Percentiles rank a stretch among this genome's conserved stretches.
These are phyloP conservation scores for Macrophya alboannulata DNA, from an alignment of 2,888 invertebrate species.

Conservation along the genomic window DNA sequence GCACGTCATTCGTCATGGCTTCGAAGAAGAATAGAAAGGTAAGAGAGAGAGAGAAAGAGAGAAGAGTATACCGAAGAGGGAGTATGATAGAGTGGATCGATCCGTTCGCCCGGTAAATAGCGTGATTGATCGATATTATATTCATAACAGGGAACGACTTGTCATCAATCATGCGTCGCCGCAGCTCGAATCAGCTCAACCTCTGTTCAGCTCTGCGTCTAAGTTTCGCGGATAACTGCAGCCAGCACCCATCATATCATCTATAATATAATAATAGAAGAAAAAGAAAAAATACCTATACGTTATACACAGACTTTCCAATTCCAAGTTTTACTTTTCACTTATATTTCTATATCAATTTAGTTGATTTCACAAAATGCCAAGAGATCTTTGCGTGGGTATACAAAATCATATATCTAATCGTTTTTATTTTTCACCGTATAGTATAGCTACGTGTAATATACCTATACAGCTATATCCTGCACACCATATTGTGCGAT, in stretches of 20 bases:
- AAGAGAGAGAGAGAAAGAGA: conserved; percentile 50
- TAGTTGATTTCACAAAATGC: too few relatives aligned
- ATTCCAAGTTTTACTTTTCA: too few relatives aligned
- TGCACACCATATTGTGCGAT: not conserved
- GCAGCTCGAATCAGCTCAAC: not conserved
- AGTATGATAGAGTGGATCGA: conserved; percentile 77
- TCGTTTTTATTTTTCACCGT: too few relatives aligned
- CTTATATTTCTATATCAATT: too few relatives aligned
- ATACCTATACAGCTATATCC: too few relatives aligned
- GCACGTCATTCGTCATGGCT: conserved; percentile 52
- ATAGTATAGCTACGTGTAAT: too few relatives aligned
- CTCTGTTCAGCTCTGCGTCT: not conserved
- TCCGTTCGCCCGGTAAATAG: conserved; percentile 77
- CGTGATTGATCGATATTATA: conserved; percentile 79
- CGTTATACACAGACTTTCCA: too few relatives aligned
- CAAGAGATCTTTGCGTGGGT: too few relatives aligned
- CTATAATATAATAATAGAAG: not conserved
- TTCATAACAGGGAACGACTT: conserved; percentile 78
- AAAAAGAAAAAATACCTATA: too few relatives aligned
- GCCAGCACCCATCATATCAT: too few relatives aligned
- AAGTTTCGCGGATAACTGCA: conserved; percentile 23
- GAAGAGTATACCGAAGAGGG: conserved; percentile 54
- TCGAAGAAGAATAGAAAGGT: conserved; percentile 34
- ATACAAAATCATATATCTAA: too few relatives aligned
- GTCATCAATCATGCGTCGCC: conserved; percentile 68